Base-by-base conservation (phyloP, 2,797 vertebrate species). In the Tinamus major region DNA sequence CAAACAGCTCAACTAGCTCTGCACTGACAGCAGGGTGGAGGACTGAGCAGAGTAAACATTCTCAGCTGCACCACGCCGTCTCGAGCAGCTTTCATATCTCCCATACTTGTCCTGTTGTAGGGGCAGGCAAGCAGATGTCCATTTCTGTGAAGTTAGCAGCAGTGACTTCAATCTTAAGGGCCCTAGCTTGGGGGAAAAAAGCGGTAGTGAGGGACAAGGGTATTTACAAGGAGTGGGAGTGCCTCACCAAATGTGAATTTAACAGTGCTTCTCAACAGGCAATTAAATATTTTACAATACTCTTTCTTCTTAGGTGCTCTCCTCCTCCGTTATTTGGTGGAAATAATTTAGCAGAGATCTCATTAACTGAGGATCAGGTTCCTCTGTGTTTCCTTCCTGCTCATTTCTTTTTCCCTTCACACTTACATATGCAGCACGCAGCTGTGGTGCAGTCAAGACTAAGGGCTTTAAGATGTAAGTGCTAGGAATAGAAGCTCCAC, bases 311-410 rank as follows among this genome's bases (percentile, higher is more conserved):
- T 11, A 79, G 70, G 35, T 76, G 18, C 42, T 49, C 37, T 90
- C 49, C 49, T 78, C 72, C 64, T 62, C 29, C 87, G 41, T 89
- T 83, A 72, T 51, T 83, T 62, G 35, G 79, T 91, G 70, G 79
- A 89, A 96, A 89, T 48, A 35, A 85, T 90, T 89, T 69, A 85
- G 49, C 76, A 65, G 63, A 0, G 0, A 65, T 13, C 89, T 93
- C 84, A 75, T 81, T 84, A 95, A 65, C 29, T 35, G 18, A 78
- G 72, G 63, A 86, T 86, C 84, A 48, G 55, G 76, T 94, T 95
- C 69, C 62, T n/a, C 46, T 59, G 35, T 44, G 31, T 65, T 94
- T 92, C 89, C 89, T 93, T 92, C 93, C 86, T 85, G 72, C 23
- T 75, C 55, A 16, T 82, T 90, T 59, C 39, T 93, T 85, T 85